Percentiles rank a stretch among this genome's conserved stretches.
Conservation (phyloP, 2,113 vertebrate genomes). For the Alethe diademata region DNA sequence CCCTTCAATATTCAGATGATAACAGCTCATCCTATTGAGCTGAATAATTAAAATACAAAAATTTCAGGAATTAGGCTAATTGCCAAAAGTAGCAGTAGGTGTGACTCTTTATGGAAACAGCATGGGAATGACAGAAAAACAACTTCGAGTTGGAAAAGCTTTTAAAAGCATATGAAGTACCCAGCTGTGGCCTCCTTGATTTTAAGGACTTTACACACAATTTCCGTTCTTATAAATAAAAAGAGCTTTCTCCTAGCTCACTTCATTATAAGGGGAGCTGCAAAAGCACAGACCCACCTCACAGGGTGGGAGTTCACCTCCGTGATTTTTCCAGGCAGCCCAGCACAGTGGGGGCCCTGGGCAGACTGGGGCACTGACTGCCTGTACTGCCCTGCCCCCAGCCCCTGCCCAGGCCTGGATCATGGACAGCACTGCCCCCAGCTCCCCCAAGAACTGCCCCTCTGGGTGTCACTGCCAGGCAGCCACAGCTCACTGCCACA, state of each 20-base stretch:
- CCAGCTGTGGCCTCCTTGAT: conserved; percentile 36
- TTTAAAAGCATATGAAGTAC: conserved; percentile 14
- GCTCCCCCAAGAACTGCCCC: neutral
- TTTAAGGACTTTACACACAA: conserved; percentile 52
- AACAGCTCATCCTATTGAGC: neutral
- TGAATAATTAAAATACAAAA: neutral
- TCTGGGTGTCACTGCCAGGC: neutral
- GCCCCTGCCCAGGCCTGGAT: rapidly evolving
- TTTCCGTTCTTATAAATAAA: conserved; percentile 43
- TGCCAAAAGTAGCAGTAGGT: neutral
- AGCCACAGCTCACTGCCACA: neutral
- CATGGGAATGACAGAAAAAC: neutral
- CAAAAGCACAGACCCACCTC: neutral
- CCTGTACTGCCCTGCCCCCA: rapidly evolving
- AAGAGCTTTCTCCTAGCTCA: neutral
- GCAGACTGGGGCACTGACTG: neutral
- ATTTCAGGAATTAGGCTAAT: neutral
- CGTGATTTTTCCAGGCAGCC: neutral
- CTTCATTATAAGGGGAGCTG: neutral
- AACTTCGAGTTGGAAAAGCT: neutral
- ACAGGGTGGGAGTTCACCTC: neutral
- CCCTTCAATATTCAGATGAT: neutral
- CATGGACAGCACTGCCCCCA: neutral
- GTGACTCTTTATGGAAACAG: conserved; percentile 17
- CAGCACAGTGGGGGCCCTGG: rapidly evolving